Evolutionary conservation across 2,888 invertebrate species (phyloP).

Genomic region (Aphodius granarius): DNA sequence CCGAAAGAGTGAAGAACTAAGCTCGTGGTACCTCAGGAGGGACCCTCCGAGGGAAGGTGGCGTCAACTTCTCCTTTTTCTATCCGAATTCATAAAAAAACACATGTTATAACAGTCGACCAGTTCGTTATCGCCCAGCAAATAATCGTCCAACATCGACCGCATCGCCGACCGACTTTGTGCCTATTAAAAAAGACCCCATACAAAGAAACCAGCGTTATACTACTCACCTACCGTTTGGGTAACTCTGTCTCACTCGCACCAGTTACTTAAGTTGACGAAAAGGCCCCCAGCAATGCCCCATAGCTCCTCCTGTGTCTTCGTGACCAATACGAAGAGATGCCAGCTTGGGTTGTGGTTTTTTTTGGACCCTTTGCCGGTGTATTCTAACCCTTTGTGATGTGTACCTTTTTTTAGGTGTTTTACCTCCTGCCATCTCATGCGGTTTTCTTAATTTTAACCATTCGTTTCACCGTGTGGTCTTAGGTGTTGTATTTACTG

Average conservation of each 20-base stretch:
- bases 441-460: not conserved
- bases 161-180: constrained; percentile 16
- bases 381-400: not conserved
- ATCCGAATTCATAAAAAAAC: constrained; percentile 36
- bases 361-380: not conserved
- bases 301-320: not conserved
- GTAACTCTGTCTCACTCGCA: constrained; percentile 32
- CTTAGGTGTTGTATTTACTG: not conserved
- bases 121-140: constrained; percentile 28
- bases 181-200: constrained; percentile 54
- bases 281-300: not conserved
- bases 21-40: not conserved
- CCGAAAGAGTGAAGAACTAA: too few relatives aligned
- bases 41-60: not conserved
- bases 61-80: not conserved
- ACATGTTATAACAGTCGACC: constrained; percentile 49
- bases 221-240: constrained; percentile 31
- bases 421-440: not conserved
- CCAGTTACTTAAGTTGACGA: not conserved
- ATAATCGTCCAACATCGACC: constrained; percentile 7
- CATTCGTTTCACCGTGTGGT: not conserved
- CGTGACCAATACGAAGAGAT: not conserved
- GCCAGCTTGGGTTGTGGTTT: not conserved
- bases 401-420: not conserved
- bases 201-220: constrained; percentile 47